Evolutionary conservation across 1,140 invertebrate species (phyloP), one percentile per base, ranked within the genome.

Genomic region (Asbolus verrucosus): DNA sequence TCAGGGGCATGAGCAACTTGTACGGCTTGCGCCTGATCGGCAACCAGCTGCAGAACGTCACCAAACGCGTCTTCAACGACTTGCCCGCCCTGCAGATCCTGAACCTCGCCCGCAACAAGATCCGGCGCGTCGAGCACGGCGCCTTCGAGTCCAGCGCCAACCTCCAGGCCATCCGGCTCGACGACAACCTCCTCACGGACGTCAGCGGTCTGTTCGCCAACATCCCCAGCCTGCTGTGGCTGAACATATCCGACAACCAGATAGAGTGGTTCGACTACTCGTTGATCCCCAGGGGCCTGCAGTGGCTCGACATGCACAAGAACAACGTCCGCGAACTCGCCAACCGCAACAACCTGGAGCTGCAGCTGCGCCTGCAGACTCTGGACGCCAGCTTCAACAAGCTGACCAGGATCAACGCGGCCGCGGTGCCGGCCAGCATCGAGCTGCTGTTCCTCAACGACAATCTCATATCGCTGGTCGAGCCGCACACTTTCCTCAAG

Each of bases 191-290:
- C 66, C 82, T 97, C 15, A 90, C 88, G 8, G 92, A 95, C 76
- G 94, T 97, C 50, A 92, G 91, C 78, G 92, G 91, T 2, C 84
- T 95, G 13, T 96, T 97, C 80, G 88, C 88, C 67, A 91, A 94
- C 75, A 89, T 95, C 76, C 87, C 91, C 0, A 91, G 89, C 73
- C 83, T 97, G 39, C 83, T 94, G 72, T 95, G 93, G 93, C 82
- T 97, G 16, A 97, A 97, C 83, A 90, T 96, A 66, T 95, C 93
- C 16, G 93, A 94, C 83, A 97, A 97, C 84, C 89, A 91, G 76
- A 84, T 97, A 73, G 87, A 93, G 75, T 91, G 91, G 88, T 97
- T 97, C 83, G 94, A 97, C 82, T 97, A 96, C 81, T 88, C 91
- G 9, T 85, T 95, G 62, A 88, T 97, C 43, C 94, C 95, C 0